phyloP scores from a whole-genome alignment of 2,888 invertebrate species.

The Myopa tessellatipennis region DNA sequence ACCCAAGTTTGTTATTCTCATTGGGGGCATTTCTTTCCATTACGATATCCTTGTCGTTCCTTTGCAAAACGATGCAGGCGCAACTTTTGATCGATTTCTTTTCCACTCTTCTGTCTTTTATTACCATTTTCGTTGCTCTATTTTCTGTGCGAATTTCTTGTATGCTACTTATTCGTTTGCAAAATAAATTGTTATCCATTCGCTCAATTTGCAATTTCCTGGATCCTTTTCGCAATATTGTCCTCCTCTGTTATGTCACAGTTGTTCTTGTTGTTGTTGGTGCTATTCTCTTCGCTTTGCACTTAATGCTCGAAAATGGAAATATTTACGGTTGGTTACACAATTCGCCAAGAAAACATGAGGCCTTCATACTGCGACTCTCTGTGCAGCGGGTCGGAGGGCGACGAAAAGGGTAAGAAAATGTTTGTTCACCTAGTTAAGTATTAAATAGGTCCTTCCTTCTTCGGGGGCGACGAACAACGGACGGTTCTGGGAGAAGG shows the following conservation, averaged over 20 bases:
- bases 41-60: not conserved
- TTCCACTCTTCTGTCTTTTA: conserved; percentile 9
- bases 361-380: not conserved
- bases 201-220: conserved; percentile 63
- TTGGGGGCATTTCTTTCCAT: not conserved
- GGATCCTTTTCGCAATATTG: conserved; percentile 18
- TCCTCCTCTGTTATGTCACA: conserved; percentile 13
- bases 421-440: not conserved
- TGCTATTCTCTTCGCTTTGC: conserved; percentile 32
- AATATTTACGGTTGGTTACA: conserved; percentile 53
- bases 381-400: not conserved
- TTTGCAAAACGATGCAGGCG: conserved; percentile 7
- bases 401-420: not conserved
- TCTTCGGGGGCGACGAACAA: no score
- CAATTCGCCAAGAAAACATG: conserved; percentile 48
- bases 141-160: conserved; percentile 42
- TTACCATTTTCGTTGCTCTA: conserved; percentile 11
- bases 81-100: conserved; percentile 9
- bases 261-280: not conserved
- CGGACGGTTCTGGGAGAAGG: no score
- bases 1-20: not conserved
- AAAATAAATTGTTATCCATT: conserved; percentile 64
- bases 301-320: conserved; percentile 48
- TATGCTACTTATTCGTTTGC: conserved; percentile 54
- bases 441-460: no score